A percentile compares a stretch with the other conserved stretches of the same genome.
Conservation (phyloP, 1,140 invertebrate genomes). For the Drosophila parvula region DNA sequence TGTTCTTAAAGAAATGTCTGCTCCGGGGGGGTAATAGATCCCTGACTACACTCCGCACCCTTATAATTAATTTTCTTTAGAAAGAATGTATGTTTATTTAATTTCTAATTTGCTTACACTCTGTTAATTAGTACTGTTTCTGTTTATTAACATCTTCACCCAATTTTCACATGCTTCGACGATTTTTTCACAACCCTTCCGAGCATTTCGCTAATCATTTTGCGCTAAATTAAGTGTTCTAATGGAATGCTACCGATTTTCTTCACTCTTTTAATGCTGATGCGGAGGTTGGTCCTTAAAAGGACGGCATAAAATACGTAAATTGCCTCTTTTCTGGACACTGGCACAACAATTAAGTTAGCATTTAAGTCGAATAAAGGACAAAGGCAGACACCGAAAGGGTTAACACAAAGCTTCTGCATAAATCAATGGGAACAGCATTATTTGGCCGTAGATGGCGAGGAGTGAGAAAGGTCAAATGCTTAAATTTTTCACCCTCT, state of each 20-base stretch:
- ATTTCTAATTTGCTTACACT: constrained; percentile 24
- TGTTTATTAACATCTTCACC: constrained; percentile 36
- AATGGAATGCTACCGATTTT: constrained; percentile 55
- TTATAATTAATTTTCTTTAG: not conserved
- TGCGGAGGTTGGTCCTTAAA: constrained; percentile 21
- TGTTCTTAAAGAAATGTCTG: too few species aligned
- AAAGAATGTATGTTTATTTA: not conserved
- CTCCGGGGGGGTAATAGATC: not conserved
- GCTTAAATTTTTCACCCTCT: constrained; percentile 60
- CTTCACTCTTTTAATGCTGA: constrained; percentile 44
- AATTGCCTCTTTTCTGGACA: constrained; percentile 68
- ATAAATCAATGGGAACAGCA: constrained; percentile 82
- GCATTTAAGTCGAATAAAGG: constrained; percentile 70
- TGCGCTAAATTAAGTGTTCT: constrained; percentile 72
- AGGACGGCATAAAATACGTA: constrained; percentile 51
- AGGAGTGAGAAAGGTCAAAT: constrained; percentile 66
- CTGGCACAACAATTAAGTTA: constrained; percentile 78
- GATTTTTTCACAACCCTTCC: not conserved
- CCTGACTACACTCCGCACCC: not conserved
- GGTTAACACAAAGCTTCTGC: constrained; percentile 40
- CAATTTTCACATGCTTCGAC: constrained; percentile 26
- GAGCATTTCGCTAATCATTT: constrained; percentile 55
- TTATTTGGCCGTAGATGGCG: constrained; percentile 65
- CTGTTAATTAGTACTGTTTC: constrained; percentile 28
- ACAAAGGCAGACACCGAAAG: constrained; percentile 33